Evolutionary conservation across 1,140 invertebrate species (phyloP), one percentile per base, ranked within the genome.

Genomic region (Orius insidiosus): DNA sequence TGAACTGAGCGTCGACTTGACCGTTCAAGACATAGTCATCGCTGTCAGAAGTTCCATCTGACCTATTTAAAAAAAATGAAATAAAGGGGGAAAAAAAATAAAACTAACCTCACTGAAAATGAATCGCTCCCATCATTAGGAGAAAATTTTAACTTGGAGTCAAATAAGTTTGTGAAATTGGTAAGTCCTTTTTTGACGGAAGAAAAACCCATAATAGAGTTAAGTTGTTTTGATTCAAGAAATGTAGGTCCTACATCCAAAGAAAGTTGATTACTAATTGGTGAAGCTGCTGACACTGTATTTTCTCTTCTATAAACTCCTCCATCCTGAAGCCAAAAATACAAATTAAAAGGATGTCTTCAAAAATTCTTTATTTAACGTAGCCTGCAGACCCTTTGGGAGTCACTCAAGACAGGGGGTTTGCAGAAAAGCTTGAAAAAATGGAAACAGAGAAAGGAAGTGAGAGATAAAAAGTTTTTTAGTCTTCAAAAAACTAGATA

Each of bases 141-240:
- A 1, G 73, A 73, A 0, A 71, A 63, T 53, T 77, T 76, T 16
- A 85, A 59, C 3, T 80, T 80, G 11, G 78, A 80, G 62, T 87
- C 82, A 39, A 86, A 72, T 5, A 80, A 82, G 32, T 79, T 81
- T 69, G 84, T 82, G 15, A 85, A 68, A 53, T 73, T 82, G 16
- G 70, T 76, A 48, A 85, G 72, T 4, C 81, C 80, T 59, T 82
- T 83, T 51, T 79, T 80, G 75, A 86, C 75, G 4, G 76, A 80
- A 35, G 73, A 71, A 10, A 82, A 62, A 34, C 77, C 76, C 15
- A 63, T 59, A n/a, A 66, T 62, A 35, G 64, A 66, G 53, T 66
- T 67, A 45, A 65, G 63, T 0, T 61, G 55, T 30, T 63, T 65
- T 0, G 59, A 36, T 9, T 53, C 45, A 18, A 46, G 46, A 14